Evolutionary conservation across 2,797 vertebrate species (phyloP).

Genomic region (Acrocephalus scirpaceus): DNA sequence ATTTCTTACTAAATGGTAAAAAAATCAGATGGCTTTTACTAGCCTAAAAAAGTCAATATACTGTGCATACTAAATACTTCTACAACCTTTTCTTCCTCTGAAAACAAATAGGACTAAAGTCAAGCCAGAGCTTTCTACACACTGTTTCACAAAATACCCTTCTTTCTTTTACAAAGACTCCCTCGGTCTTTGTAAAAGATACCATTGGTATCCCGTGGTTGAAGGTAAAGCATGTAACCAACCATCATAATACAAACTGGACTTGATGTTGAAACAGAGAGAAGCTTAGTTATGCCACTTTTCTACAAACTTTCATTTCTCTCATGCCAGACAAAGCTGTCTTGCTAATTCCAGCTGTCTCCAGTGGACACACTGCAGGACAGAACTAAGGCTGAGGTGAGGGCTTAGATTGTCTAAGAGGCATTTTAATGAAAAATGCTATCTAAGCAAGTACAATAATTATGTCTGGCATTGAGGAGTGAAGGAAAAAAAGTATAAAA

Average conservation of each 20-base stretch:
- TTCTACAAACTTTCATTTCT: neutral
- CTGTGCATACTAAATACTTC: neutral
- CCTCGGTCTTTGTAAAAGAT: no score
- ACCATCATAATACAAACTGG: neutral
- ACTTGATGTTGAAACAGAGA: neutral
- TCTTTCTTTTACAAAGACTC: neutral
- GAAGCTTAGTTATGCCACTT: neutral
- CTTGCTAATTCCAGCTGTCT: neutral
- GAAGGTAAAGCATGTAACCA: neutral
- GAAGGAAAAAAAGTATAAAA: neutral
- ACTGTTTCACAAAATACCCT: neutral
- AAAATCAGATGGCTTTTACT: neutral
- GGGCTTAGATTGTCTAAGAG: neutral
- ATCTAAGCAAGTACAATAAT: neutral
- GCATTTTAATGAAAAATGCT: neutral
- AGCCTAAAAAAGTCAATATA: neutral
- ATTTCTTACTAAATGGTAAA: neutral
- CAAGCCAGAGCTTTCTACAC: neutral
- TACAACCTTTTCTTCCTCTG: neutral
- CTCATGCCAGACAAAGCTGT: neutral
- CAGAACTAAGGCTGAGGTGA: neutral
- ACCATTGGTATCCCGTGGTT: rapidly evolving
- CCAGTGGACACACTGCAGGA: neutral
- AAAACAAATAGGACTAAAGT: neutral
- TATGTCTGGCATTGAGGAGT: neutral